Evolutionary conservation across 1,140 invertebrate species (phyloP), one percentile per base, ranked within the genome.

Genomic region (Zaprionus inermis): DNA sequence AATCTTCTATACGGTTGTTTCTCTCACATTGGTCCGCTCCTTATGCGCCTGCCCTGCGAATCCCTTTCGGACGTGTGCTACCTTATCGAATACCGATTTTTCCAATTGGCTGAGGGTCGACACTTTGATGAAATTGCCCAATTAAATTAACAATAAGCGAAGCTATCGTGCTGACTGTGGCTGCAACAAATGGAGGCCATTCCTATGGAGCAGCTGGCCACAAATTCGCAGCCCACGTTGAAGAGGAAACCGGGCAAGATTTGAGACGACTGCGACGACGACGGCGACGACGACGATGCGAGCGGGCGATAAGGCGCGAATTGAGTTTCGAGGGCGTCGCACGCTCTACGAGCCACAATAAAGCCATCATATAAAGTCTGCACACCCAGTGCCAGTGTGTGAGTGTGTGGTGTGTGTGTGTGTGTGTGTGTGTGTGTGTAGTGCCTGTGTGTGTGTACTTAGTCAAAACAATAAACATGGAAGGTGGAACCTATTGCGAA

Each of bases 401-500:
- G 36, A 18, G 9, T 22, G 16, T 41, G 7, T 58, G 12, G 9
- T 14, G 52, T 20, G 2, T 51, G 28, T 52, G 44, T 30, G 32
- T 52, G 12, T 38, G 22, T 58, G 44, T 41, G 20, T 65, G 28
- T 65, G 16, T 70, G 16, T 70, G 69, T 75, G 84, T 83, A 84
- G n/a, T n/a, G 24, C n/a, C n/a, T 65, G 28, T 65, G 16, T 70
- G 16, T 70, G 69, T 75, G 84, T 83, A 84, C 80, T 84, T 84
- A 89, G 84, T 72, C 77, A 90, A 89, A 89, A 89, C 81, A 90
- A 90, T 90, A 90, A 90, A 85, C 85, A 79, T 78, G 78, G 84
- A 89, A 90, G 84, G 84, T 89, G 85, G 85, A 76, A 85, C 84
- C 84, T 85, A 85, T 90, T 89, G 84, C 81, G 76, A 90, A 89